Percentiles rank a stretch among this genome's conserved stretches.
phyloP scores from a whole-genome alignment of 1,140 invertebrate genomes.

The Elymnias hypermnestra region DNA sequence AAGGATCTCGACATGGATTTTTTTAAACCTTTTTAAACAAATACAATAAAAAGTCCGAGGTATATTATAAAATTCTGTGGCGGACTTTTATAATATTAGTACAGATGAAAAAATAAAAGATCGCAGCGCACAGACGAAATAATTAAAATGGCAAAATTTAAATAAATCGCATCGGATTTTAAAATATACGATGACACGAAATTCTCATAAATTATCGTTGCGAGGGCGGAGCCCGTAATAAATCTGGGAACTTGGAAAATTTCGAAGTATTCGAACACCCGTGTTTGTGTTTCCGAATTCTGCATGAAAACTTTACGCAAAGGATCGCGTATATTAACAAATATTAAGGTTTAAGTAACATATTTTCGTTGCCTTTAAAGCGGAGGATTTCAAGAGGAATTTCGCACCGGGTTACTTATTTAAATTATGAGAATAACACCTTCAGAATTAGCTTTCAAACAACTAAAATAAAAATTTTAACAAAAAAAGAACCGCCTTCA shows the following conservation, averaged over 20 bases:
- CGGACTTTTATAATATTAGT: too few species aligned
- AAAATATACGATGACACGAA: conserved; percentile 29
- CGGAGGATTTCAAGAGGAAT: too few species aligned
- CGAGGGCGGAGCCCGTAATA: conserved; percentile 26
- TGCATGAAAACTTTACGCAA: conserved; percentile 16
- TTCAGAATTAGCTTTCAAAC: too few species aligned
- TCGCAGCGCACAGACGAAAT: not conserved
- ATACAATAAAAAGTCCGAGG: too few species aligned
- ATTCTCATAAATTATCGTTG: conserved; percentile 31
- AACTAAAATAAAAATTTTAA: too few species aligned
- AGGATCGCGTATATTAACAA: conserved; percentile 20
- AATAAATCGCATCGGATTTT: conserved; percentile 21
- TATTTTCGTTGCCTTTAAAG: conserved; percentile 17
- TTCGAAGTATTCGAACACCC: conserved; percentile 18
- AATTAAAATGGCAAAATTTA: conserved; percentile 10
- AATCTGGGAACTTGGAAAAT: conserved; percentile 35
- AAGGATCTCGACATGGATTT: too few species aligned
- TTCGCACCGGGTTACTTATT: too few species aligned
- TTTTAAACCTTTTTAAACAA: too few species aligned
- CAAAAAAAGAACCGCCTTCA: too few species aligned
- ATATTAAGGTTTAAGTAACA: conserved; percentile 16
- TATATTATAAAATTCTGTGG: too few species aligned
- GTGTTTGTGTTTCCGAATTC: conserved; percentile 29
- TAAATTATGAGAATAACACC: too few species aligned
- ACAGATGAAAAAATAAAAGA: too few species aligned